Base-by-base conservation (phyloP, 2,888 invertebrate genomes). In the Endomychus coccineus region DNA sequence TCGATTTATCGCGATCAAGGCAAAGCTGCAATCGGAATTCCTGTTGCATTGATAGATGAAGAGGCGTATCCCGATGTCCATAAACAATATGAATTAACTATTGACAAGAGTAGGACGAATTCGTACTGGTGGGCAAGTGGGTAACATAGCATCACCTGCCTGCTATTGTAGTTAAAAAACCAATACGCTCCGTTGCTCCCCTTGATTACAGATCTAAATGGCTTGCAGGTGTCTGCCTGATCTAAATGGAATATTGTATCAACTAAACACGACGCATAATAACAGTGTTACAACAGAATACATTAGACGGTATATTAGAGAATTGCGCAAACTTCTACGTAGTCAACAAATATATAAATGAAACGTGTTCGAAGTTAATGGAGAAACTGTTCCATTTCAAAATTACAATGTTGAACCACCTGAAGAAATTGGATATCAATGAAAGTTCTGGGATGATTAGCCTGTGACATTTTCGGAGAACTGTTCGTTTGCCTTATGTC, bases 81-180 rank as follows among this genome's bases (percentile, higher is more conserved):
- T 52, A 56, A 54, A 54, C 54, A 49, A 52, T 53, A 53, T 53
- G 51, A 53, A 56, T 55, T 56, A 54, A 51, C 52, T 51, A 54
- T 54, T 53, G 55, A 52, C 56, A 54, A 50, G 53, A 54, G 52
- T 55, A 54, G 55, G 54, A 46, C 53, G 54, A 44, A 47, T 38
- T 49, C 44, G 44, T 47, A 48, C 54, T 49, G 44, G 55, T 51
- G 47, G 51, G 52, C 46, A 48, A 41, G 33, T 29, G 10, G 27
- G 23, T 29, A 38, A 23, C 34, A 38, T 38, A 33, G 34, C 33
- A 38, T 33, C 38, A 38, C 28, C 19, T 15, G 34, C 27, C 32
- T 16, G 38, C 28, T 28, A 7, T 11, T 6, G 9, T 17, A 25
- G 15, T 11, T 11, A 23, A 38, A 38, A 38, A 38, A 27, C 21